These are phyloP conservation scores for Amphilophus citrinellus DNA, from an alignment of 2,113 vertebrate genomes.

Conservation along the genomic window DNA sequence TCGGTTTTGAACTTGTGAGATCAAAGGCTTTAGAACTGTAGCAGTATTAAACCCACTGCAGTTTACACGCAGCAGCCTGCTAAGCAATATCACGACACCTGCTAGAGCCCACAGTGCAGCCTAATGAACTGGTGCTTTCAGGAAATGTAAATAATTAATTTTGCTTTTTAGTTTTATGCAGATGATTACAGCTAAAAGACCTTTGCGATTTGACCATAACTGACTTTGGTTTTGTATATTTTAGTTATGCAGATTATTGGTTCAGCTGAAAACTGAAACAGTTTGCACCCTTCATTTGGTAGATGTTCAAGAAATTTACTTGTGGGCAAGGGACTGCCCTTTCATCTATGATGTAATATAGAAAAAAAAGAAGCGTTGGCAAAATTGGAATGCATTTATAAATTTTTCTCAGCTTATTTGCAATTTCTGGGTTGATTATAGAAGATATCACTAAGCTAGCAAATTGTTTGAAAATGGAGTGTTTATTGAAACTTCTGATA, in stretches of 20 bases:
- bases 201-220: background rate
- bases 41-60: background rate
- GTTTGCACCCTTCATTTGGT: background rate
- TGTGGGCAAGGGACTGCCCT: background rate
- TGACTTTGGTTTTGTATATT: background rate
- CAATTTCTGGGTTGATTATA: background rate
- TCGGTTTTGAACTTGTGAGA: background rate
- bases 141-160: background rate
- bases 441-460: background rate
- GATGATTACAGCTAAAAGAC: background rate
- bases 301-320: background rate
- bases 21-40: background rate
- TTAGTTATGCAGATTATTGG: background rate
- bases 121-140: background rate
- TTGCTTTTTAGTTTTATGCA: background rate
- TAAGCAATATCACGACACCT: constrained; percentile 6
- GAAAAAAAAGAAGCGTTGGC: background rate
- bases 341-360: background rate
- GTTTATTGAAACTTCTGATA: too few species aligned
- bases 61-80: background rate
- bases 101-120: background rate
- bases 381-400: background rate
- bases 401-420: background rate
- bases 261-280: background rate
- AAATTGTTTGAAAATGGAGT: too few species aligned